Percentiles rank a stretch among this genome's conserved stretches.
phyloP scores from a whole-genome alignment of 1,140 invertebrate genomes.

The Drosophila pseudoananassae region DNA sequence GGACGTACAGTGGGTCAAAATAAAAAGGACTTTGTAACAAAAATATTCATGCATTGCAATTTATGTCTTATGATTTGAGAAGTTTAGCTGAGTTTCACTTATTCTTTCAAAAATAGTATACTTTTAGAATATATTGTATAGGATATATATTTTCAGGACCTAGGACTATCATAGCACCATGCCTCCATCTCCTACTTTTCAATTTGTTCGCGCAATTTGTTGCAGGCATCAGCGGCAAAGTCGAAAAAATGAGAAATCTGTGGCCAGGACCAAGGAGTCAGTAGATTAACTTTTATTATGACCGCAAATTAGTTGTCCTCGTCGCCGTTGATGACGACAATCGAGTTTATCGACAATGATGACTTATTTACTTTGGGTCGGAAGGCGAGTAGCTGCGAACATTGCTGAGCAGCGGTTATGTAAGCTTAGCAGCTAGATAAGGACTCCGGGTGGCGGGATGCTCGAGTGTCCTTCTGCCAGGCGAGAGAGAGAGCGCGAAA shows the following conservation, averaged over 20 bases:
- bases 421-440: conserved; percentile 51
- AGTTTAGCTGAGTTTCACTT: too few species aligned
- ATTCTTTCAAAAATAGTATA: neutral
- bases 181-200: conserved; percentile 11
- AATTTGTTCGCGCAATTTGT: conserved; percentile 60
- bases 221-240: conserved; percentile 29
- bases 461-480: conserved; percentile 62
- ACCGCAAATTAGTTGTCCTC: conserved; percentile 84
- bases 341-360: conserved; percentile 73
- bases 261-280: conserved; percentile 61
- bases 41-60: too few species aligned
- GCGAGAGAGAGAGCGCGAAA: conserved; percentile 18
- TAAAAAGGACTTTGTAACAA: too few species aligned
- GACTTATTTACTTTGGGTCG: conserved; percentile 72
- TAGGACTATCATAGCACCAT: too few species aligned
- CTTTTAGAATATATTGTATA: too few species aligned
- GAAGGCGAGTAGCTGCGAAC: conserved; percentile 34
- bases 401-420: conserved; percentile 44
- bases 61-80: too few species aligned
- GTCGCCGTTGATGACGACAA: conserved; percentile 79
- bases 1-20: conserved; percentile 21
- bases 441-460: neutral
- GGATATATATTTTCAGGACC: too few species aligned
- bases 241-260: conserved; percentile 13
- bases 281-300: conserved; percentile 84